Conservation (phyloP, 2,113 vertebrate species). For the Ovis canadensis region DNA sequence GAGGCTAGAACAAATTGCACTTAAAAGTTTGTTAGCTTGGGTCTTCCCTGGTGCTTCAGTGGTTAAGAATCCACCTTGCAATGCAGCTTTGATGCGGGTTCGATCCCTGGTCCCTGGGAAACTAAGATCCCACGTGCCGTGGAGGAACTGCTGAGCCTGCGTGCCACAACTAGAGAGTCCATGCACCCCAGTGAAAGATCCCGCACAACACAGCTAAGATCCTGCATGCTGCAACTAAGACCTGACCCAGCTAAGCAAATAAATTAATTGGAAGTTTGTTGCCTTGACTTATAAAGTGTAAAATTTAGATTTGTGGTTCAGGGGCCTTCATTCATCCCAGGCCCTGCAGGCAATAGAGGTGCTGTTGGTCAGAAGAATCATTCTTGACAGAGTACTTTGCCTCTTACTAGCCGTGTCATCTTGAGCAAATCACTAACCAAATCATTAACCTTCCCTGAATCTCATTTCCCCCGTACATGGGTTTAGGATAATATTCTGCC, state of each 20-base stretch:
- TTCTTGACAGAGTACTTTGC: not conserved
- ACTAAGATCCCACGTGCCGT: not conserved
- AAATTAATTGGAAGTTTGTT: not conserved
- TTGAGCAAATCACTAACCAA: not conserved
- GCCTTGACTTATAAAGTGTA: not conserved
- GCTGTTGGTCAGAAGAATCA: not conserved
- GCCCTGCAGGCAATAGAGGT: not conserved
- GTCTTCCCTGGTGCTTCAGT: not conserved
- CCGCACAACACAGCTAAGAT: not conserved
- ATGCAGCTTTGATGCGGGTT: not conserved
- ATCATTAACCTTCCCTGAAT: not conserved
- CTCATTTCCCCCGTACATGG: not conserved
- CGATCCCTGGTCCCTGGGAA: not conserved
- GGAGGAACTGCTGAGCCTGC: not conserved
- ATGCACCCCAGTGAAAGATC: accelerated
- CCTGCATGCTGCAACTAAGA: not conserved
- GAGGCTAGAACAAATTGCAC: not conserved
- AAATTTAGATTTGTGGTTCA: not conserved
- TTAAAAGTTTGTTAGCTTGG: not conserved
- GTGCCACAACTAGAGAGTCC: not conserved
- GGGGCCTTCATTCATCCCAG: not conserved
- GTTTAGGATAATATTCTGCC: not conserved
- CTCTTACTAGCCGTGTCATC: not conserved
- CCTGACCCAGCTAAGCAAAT: not conserved
- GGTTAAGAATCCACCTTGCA: not conserved